Base-by-base conservation (phyloP, 2,113 vertebrate species). In the Polypterus bichir region DNA sequence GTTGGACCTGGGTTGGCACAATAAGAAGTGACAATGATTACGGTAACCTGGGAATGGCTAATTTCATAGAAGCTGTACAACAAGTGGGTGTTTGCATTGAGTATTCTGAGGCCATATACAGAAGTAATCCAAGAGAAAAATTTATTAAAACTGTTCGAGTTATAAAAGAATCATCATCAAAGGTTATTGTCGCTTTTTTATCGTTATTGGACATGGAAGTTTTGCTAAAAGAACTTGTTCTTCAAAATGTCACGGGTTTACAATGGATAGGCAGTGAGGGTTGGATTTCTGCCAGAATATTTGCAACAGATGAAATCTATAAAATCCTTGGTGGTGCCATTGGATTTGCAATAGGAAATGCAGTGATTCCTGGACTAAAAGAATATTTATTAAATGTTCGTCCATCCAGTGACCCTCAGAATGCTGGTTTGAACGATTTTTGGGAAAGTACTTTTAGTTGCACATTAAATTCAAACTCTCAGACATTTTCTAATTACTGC, bases 1-100 rank as follows among this genome's bases (percentile, higher is more conserved):
- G 62, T 27, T 63, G 62, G 62, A 63, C 62, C 27, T 63, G 54
- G 44, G 44, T 63, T 57, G 62, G 62, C 7, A 48, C 62, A 27
- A 51, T 63, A 3, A 54, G 62, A 11, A 48, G 46, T 51, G 62
- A 63, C 46, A 46, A 63, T 57, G 62, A 63, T 11, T 63, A 63
- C 57, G 62, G 62, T 47, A 58, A 58, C 56, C 8, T 4, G 44
- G 56, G 56, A 45, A 58, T 58, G 56, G 56, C 11, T 58, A 58
- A 11, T 2, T 58, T 58, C 46, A 7, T 58, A 9, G 5, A 58
- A 58, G 44, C 56, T 58, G 56, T 45, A 44, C 56, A 44, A 45
- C n/a, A 58, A 45, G 56, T 45, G 44, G 56, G 56, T 6, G 44
- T 58, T 58, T 58, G 56, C 44, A 45, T 58, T 58, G 56, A 58